phyloP scores from a whole-genome alignment of 2,113 vertebrate genomes.

The Conger conger region DNA sequence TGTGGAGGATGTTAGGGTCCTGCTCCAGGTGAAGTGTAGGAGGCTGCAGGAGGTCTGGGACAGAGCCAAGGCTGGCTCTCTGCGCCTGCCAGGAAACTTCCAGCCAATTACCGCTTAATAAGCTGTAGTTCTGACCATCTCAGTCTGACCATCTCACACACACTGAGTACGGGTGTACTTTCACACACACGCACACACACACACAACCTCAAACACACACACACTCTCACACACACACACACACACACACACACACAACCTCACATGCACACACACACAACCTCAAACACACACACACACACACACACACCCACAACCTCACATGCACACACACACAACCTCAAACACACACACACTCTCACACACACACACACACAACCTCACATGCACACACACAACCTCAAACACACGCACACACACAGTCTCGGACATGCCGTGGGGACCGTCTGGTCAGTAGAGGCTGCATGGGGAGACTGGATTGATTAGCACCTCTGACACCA shows the following conservation, averaged over 20 bases:
- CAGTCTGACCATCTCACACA: not conserved
- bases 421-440: too few species aligned
- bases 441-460: not conserved
- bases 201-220: too few species aligned
- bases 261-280: too few species aligned
- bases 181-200: too few species aligned
- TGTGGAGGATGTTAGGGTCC: not conserved
- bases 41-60: not conserved
- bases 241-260: not conserved
- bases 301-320: too few species aligned
- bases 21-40: not conserved
- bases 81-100: not conserved
- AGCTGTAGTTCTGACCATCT: not conserved
- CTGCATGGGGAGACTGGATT: constrained; percentile 15
- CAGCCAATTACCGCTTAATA: not conserved
- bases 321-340: too few species aligned
- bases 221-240: too few species aligned
- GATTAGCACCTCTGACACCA: not conserved
- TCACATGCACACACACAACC: constrained; percentile 5
- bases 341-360: too few species aligned
- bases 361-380: too few species aligned
- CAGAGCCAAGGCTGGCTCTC: not conserved
- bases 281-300: too few species aligned
- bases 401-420: not conserved
- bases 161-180: too few species aligned